Evolutionary conservation across 2,113 vertebrate species (phyloP).

Genomic region (Sporophila hypoxantha): DNA sequence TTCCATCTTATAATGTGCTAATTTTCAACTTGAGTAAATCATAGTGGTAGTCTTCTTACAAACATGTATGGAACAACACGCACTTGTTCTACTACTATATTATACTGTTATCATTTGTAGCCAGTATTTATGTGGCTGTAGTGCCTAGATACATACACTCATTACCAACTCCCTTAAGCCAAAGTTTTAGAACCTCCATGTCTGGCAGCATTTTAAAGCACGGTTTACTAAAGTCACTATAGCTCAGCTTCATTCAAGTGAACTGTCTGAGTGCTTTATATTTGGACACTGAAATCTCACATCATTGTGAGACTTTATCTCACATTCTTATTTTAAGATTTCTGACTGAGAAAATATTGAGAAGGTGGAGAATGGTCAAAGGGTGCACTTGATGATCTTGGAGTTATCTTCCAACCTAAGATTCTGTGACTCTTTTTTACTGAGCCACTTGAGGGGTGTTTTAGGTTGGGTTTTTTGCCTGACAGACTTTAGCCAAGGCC

Average conservation of each 20-base stretch:
- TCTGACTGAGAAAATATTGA: background rate
- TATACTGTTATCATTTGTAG: background rate
- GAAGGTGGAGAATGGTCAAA: background rate
- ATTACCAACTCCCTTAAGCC: rapidly evolving
- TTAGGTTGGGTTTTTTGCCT: background rate
- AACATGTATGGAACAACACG: background rate
- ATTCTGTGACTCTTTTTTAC: background rate
- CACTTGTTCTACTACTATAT: background rate
- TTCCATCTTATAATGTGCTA: background rate
- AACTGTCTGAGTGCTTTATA: background rate
- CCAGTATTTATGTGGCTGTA: background rate
- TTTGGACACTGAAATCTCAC: background rate
- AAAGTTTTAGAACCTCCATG: background rate
- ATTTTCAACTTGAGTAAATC: background rate
- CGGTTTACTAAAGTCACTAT: background rate
- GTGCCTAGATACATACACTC: background rate
- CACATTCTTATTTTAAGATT: background rate
- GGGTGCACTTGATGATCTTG: background rate
- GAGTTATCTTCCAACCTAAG: background rate
- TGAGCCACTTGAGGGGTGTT: no score
- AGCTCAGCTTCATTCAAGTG: background rate
- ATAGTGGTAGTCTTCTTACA: background rate
- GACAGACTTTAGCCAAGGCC: background rate
- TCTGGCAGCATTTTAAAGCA: background rate
- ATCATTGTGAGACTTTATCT: background rate